A percentile compares a stretch with the other conserved stretches of the same genome.
phyloP scores from a whole-genome alignment of 2,113 vertebrate species.

The Tor tambroides region DNA sequence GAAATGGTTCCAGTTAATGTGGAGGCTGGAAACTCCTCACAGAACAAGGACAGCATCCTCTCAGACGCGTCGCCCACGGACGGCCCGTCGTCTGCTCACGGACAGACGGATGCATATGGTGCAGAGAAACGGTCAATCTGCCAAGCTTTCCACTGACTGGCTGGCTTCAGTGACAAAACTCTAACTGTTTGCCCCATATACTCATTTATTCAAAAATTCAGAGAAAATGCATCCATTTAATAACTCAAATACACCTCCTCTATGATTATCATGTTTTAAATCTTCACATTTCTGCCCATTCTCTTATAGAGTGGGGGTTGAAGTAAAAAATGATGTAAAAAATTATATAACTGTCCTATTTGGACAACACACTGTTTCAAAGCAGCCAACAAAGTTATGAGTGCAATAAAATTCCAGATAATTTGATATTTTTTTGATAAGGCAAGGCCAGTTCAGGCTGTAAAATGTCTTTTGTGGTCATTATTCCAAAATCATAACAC shows the following conservation, averaged over 20 bases:
- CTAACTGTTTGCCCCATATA: not conserved
- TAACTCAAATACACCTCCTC: not conserved
- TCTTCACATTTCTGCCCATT: no score
- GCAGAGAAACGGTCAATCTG: not conserved
- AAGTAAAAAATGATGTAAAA: not conserved
- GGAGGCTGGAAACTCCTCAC: not conserved
- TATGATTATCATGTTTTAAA: not conserved
- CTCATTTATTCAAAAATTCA: not conserved
- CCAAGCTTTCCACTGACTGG: not conserved
- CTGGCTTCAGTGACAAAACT: not conserved
- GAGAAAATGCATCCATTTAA: not conserved
- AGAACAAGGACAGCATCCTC: not conserved
- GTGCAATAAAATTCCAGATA: not conserved
- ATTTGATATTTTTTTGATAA: not conserved
- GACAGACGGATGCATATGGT: not conserved
- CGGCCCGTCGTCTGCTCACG: not conserved
- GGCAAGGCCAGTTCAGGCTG: not conserved
- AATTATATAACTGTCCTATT: not conserved
- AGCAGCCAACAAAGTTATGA: no score
- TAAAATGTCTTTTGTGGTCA: not conserved
- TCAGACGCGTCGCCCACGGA: not conserved
- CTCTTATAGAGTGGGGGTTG: not conserved
- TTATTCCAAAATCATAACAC: not conserved
- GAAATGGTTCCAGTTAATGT: not conserved
- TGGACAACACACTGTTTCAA: no score